Evolutionary conservation across 2,797 vertebrate species (phyloP), one percentile per base, ranked within the genome.

Genomic region (Sebastolobus altivelis): DNA sequence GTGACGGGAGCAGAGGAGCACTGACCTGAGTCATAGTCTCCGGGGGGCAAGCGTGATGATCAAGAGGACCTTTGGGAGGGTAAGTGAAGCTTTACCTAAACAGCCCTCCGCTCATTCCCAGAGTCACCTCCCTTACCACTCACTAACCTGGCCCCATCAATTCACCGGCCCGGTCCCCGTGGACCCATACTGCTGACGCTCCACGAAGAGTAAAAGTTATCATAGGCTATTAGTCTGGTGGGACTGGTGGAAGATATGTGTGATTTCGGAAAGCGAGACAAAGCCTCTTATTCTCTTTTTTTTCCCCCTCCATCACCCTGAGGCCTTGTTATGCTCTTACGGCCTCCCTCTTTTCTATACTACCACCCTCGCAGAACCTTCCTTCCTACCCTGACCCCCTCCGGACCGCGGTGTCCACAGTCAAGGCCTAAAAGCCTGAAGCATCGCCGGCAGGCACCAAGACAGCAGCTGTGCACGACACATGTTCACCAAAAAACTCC

Each of bases 381-480:
- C n/a, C 27, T 52, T 81, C 52, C 65, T 76, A 38, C 37, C 49
- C 40, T 67, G 77, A 89, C 65, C 71, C 65, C 73, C 63, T 75
- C 16, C 2, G 14, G 74, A 77, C 77, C 20, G 10, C 9, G 4
- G 33, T 79, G 84, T 73, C 80, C 81, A 78, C 40, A 75, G 83
- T 80, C 52, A 76, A 76, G 69, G 69, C 78, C 77, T 79, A 54
- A 49, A 60, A 72, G 81, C 92, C 88, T 70, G 27, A 25, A 86
- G 89, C 83, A 72, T 65, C 7, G 75, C 92, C 20, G 3, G 56
- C 77, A 88, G 90, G 87, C 82, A 88, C 63, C 75, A 74, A 81
- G 75, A 75, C 74, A 79, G 81, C 93, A 93, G 93, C 92, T 94
- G 93, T 92, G 82, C 87, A 69, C 58, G 85, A 92, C 92, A 94